phyloP scores from a whole-genome alignment of 1,140 invertebrate genomes.

The Hycleus phaleratus region DNA sequence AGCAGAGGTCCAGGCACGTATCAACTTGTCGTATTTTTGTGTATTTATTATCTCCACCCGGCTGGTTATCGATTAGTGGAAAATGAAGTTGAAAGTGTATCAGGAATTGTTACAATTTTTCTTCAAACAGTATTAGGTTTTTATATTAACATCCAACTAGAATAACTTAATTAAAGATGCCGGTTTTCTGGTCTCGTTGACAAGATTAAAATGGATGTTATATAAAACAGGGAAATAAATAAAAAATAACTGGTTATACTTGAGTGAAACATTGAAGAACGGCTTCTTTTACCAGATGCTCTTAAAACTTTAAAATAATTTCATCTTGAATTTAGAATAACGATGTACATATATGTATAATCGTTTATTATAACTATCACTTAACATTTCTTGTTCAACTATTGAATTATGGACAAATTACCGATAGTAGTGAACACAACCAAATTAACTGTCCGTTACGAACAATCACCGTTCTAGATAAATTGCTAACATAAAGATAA shows the following conservation, averaged over 20 bases:
- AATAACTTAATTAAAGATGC: too few relatives aligned
- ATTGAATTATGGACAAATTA: too few relatives aligned
- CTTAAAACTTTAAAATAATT: slow-evolving; percentile 17
- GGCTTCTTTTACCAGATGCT: slow-evolving; percentile 11
- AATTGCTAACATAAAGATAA: too few relatives aligned
- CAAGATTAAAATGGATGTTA: slow-evolving; percentile 8
- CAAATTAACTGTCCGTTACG: too few relatives aligned
- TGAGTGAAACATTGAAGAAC: slow-evolving; percentile 23
- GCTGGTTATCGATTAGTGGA: too few relatives aligned
- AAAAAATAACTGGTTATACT: slow-evolving; percentile 1
- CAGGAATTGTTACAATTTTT: background rate
- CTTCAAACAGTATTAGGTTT: too few relatives aligned
- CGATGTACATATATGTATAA: background rate
- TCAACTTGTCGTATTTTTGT: slow-evolving; percentile 12
- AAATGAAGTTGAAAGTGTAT: too few relatives aligned
- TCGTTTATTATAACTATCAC: too few relatives aligned
- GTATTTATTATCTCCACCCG: slow-evolving; percentile 9
- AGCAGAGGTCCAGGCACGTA: slow-evolving; percentile 11
- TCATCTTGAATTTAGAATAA: background rate
- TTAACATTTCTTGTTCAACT: too few relatives aligned
- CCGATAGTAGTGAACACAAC: too few relatives aligned
- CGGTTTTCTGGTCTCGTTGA: background rate
- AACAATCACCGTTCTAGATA: too few relatives aligned
- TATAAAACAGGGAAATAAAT: slow-evolving; percentile 16
- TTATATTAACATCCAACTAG: too few relatives aligned